phyloP scores from a whole-genome alignment of 1,140 invertebrate genomes.

The Drosophila saltans region DNA sequence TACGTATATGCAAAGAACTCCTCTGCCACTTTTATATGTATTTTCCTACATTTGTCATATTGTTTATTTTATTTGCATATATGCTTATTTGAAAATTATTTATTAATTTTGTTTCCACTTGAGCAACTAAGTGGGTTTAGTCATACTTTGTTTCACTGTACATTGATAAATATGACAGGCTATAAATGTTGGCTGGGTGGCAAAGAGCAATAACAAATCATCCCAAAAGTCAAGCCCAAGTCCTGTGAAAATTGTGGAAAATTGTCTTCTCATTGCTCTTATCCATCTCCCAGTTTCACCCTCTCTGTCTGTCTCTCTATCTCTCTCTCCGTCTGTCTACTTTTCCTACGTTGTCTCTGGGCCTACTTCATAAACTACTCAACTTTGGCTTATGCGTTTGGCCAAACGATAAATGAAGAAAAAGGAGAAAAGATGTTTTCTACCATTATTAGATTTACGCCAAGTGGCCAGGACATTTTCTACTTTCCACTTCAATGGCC shows the following conservation, averaged over 20 bases:
- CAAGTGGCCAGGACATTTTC: conserved; percentile 49
- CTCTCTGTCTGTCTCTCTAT: not conserved
- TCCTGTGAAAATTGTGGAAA: conserved; percentile 56
- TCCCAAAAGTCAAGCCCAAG: conserved; percentile 39
- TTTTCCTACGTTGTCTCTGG: not conserved
- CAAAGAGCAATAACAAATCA: conserved; percentile 59
- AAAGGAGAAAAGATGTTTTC: conserved; percentile 45
- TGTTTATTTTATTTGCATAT: not conserved
- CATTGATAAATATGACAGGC: conserved; percentile 67
- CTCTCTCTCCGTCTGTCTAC: not conserved
- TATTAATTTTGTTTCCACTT: not conserved
- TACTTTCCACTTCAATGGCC: conserved; percentile 2
- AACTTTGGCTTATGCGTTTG: conserved; percentile 50
- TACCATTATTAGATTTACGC: conserved; percentile 73
- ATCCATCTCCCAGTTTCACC: not conserved
- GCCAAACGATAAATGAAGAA: conserved; percentile 4
- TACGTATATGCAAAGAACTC: no score
- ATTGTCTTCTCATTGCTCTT: conserved; percentile 43
- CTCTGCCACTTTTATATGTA: no score
- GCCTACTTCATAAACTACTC: conserved; percentile 68
- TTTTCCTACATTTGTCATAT: no score
- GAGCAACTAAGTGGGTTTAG: not conserved
- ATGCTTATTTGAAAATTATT: not conserved
- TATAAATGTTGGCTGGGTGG: conserved; percentile 54
- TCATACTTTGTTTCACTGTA: conserved; percentile 6